Conservation (phyloP, 1,140 invertebrate species). For the Bathynomus jamesi region DNA sequence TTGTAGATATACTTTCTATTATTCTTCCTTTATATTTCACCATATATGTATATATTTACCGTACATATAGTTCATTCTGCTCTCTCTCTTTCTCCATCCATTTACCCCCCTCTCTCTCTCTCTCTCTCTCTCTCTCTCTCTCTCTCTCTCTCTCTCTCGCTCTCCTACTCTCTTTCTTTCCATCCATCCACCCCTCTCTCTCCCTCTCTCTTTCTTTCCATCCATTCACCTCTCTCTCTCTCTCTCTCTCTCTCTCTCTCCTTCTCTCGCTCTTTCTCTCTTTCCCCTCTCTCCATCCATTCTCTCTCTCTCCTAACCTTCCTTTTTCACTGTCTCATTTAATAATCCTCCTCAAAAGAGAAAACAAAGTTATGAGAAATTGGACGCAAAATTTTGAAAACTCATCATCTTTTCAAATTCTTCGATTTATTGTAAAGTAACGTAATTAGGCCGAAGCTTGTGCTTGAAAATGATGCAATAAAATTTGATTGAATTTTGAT, state of each 20-base stretch:
- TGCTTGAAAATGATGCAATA: constrained; percentile 33
- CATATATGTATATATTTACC: not conserved
- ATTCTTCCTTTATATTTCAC: not conserved
- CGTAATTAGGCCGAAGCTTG: constrained; percentile 33
- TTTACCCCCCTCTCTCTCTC: not conserved
- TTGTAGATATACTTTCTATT: not conserved
- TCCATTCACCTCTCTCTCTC: not conserved
- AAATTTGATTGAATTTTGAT: constrained; percentile 34
- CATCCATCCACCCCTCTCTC: not conserved
- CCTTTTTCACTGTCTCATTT: not conserved
- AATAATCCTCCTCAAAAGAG: not conserved
- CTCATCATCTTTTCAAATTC: constrained; percentile 2
- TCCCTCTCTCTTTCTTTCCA: not conserved
- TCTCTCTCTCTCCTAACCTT: not conserved
- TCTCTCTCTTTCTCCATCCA: not conserved
- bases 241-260: not conserved
- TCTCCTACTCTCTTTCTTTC: not conserved
- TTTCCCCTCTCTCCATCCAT: not conserved
- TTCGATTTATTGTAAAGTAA: constrained; percentile 32
- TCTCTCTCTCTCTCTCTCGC: not conserved
- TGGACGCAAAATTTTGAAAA: not conserved
- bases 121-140: not conserved
- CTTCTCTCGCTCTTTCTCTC: not conserved
- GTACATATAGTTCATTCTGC: not conserved
- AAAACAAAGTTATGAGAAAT: not conserved